Evolutionary conservation across 2,797 vertebrate genomes (phyloP).

Genomic region (Phrynocephalus forsythii): DNA sequence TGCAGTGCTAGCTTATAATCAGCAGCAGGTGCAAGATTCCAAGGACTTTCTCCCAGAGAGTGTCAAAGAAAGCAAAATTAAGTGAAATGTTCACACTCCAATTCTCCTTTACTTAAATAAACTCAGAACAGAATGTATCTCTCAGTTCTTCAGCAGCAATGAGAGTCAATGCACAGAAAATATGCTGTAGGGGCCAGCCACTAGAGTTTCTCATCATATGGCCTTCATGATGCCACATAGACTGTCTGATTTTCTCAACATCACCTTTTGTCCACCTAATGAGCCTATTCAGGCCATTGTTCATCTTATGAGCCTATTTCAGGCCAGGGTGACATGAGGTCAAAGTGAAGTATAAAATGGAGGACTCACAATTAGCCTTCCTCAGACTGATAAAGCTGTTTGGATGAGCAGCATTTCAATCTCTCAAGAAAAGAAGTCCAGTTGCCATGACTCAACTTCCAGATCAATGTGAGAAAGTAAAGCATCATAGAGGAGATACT

Average conservation of each 20-base stretch:
- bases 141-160: neutral
- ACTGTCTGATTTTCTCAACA: neutral
- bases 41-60: slow-evolving; percentile 17
- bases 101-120: slow-evolving; percentile 24
- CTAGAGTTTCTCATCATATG: neutral
- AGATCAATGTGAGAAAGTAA: neutral
- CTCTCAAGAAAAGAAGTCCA: too few relatives aligned
- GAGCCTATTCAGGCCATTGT: too few relatives aligned
- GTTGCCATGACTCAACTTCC: too few relatives aligned
- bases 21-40: slow-evolving; percentile 45
- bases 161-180: neutral
- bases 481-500: too few relatives aligned
- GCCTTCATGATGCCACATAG: neutral
- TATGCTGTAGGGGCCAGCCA: neutral
- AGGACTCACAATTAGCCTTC: too few relatives aligned
- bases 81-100: neutral
- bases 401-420: too few relatives aligned
- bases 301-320: too few relatives aligned
- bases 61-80: slow-evolving; percentile 21
- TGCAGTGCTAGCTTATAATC: slow-evolving; percentile 53
- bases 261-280: too few relatives aligned
- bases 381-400: too few relatives aligned
- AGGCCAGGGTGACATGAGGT: too few relatives aligned
- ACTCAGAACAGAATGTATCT: neutral
- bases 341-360: too few relatives aligned